Evolutionary conservation across 1,140 invertebrate genomes (phyloP), one percentile per base, ranked within the genome.

Genomic region (Habropoda laboriosa): DNA sequence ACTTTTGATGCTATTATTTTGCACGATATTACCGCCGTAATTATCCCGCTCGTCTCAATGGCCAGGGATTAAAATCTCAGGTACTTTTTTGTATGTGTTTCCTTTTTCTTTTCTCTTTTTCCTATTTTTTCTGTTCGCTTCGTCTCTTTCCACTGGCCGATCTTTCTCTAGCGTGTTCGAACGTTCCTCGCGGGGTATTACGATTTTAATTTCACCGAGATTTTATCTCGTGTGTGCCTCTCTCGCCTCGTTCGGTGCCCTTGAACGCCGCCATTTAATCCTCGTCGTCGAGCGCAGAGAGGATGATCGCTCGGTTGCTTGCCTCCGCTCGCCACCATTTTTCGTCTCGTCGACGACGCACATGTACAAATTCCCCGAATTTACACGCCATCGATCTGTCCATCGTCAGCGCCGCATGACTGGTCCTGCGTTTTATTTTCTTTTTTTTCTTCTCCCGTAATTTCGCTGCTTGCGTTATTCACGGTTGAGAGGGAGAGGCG

Each of bases 1-100:
- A 40, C 76, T 83, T 84, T 49, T 71, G 79, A 83, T 83, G 81
- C 82, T 70, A 84, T 84, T 84, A 84, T 84, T 83, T 84, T 80
- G 57, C 55, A 55, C 42, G 70, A 49, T 82, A 84, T 83, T 83
- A 70, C 70, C n/a, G 63, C 60, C 30, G 57, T 84, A 83, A 84
- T 84, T 71, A 84, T 84, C 70, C 63, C 38, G 49, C 51, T 63
- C 58, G 53, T 83, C 68, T 84, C 81, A 83, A 84, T 80, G 45
- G 51, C 12, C 64, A 68, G 57, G 76, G 57, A 84, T 84, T 84
- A 80, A 83, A 84, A 83, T 83, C 70, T 84, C 82, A 38, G 47
- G 35, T 47, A 79, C 45, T 80, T 63, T 64, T 49, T 32, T 27
- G 6, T n/a, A n/a, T 24, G 0, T 16, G n/a, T 5, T 53, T 64